These are phyloP conservation scores for Cossypha polioptera DNA, from an alignment of 2,797 vertebrate species.

Conservation along the genomic window DNA sequence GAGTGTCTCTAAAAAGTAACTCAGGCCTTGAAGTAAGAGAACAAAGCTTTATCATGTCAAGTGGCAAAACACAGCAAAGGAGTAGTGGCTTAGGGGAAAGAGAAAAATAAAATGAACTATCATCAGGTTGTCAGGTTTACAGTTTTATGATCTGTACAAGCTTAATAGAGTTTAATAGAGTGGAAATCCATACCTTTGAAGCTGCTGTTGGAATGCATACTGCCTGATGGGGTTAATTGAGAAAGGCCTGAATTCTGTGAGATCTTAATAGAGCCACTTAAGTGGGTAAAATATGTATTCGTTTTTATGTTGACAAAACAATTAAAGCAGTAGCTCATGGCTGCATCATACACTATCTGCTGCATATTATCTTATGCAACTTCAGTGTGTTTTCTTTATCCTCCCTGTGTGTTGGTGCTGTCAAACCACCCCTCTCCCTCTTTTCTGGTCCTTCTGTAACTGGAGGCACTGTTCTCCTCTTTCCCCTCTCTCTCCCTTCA, in stretches of 20 bases:
- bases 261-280: neutral
- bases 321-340: neutral
- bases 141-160: neutral
- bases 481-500: neutral
- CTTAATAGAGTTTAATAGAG: neutral
- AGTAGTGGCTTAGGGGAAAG: neutral
- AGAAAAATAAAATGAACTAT: neutral
- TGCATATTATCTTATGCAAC: neutral
- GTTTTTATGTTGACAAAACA: neutral
- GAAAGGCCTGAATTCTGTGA: neutral
- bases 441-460: neutral
- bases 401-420: neutral
- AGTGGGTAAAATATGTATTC: neutral
- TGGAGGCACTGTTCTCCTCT: neutral
- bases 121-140: slow-evolving; percentile 1
- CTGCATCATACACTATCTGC: neutral
- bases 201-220: neutral
- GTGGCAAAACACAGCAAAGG: neutral
- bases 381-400: neutral
- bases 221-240: neutral
- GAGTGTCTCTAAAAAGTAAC: neutral
- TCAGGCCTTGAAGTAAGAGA: neutral
- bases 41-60: neutral
- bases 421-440: neutral
- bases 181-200: slow-evolving; percentile 4